Conservation (phyloP, 2,797 vertebrate genomes). For the Arrhamphus sclerolepis region DNA sequence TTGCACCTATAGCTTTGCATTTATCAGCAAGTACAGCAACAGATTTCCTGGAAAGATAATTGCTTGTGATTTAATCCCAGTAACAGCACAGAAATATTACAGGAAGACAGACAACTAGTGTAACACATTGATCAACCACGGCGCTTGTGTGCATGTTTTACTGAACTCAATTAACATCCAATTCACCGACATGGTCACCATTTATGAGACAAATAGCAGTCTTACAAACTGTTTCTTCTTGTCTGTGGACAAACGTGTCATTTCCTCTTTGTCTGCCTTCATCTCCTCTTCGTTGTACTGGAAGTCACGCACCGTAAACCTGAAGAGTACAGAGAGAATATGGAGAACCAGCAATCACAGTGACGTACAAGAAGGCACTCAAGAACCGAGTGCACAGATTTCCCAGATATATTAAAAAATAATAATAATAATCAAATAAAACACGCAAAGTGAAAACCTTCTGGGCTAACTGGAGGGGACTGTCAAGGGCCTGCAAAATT, state of each 20-base stretch:
- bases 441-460: conserved; percentile 7
- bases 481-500: conserved; percentile 16
- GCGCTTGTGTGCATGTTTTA: not conserved
- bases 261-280: conserved; percentile 99
- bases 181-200: no score
- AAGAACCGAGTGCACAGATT: conserved; percentile 2
- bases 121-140: not conserved
- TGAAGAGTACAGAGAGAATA: conserved; percentile 61
- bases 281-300: conserved; percentile 99
- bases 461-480: conserved; percentile 39
- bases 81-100: not conserved
- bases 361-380: not conserved
- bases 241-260: conserved; percentile 96
- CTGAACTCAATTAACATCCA: not conserved
- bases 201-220: not conserved
- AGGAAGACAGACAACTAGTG: not conserved
- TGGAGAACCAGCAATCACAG: conserved; percentile 23
- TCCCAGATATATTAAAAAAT: conserved; percentile 14
- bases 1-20: no score
- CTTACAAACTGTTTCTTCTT: conserved; percentile 99
- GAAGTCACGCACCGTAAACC: conserved; percentile 96
- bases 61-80: not conserved
- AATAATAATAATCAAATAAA: no score
- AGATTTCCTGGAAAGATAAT: not conserved
- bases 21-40: not conserved